These are phyloP conservation scores for Echinometra lucunter DNA, from an alignment of 53 echinoderm and acorn worm genomes.

Conservation along the genomic window DNA sequence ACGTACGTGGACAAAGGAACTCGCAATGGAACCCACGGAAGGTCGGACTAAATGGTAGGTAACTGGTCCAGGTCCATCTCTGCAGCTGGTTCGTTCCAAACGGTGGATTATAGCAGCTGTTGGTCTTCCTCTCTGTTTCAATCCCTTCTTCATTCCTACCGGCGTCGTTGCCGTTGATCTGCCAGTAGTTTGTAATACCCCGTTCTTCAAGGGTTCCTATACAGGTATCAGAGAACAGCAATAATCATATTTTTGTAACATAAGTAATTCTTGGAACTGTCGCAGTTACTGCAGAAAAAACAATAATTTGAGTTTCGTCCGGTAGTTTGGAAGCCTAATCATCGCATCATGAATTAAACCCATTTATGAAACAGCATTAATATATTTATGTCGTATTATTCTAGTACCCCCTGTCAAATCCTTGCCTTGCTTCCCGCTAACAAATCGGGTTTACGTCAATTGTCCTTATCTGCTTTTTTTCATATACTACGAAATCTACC, in stretches of 20 bases:
- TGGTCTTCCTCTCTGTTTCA: not conserved
- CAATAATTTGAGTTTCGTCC: no score
- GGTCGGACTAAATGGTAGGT: slow-evolving; percentile 82
- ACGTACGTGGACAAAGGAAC: not conserved
- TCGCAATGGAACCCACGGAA: slow-evolving; percentile 39
- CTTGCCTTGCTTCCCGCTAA: no score
- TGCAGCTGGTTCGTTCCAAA: slow-evolving; percentile 31
- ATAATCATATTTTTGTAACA: not conserved
- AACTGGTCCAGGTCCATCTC: slow-evolving; percentile 49
- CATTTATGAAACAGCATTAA: no score
- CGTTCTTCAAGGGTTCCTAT: slow-evolving; percentile 79
- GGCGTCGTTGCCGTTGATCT: not conserved
- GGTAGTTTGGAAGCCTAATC: no score
- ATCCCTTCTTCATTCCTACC: not conserved
- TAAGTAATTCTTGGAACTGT: no score
- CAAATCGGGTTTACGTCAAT: no score
- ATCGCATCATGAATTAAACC: no score
- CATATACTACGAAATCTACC: no score
- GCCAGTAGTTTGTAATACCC: slow-evolving; percentile 75
- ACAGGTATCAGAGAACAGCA: not conserved
- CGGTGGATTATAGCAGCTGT: slow-evolving; percentile 80
- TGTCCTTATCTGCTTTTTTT: no score
- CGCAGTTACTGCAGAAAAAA: no score
- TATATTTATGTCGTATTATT: no score
- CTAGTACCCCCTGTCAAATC: no score